Percentiles rank a stretch among this genome's conserved stretches.
Conservation (phyloP, 2,888 invertebrate genomes). For the Helicoverpa assulta region DNA sequence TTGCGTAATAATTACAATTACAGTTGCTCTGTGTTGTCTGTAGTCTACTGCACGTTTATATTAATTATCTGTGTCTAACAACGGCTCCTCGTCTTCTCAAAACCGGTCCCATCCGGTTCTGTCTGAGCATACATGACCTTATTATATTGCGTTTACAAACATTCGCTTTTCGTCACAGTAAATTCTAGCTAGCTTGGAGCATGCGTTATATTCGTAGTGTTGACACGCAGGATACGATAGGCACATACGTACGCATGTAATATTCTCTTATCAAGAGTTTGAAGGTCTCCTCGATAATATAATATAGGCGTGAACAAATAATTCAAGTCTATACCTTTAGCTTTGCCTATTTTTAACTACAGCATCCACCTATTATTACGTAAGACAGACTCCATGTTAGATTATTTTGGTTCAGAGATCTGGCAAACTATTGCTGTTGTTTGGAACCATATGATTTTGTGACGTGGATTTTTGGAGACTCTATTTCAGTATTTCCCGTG, state of each 20-base stretch:
- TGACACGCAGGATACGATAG: constrained; percentile 52
- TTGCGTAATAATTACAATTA: constrained; percentile 53
- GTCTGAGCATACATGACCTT: constrained; percentile 73
- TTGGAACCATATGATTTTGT: constrained; percentile 56
- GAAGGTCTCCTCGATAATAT: constrained; percentile 67
- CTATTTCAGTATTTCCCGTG: constrained; percentile 73
- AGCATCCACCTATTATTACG: constrained; percentile 38
- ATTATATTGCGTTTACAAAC: constrained; percentile 73
- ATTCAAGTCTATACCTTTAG: constrained; percentile 22
- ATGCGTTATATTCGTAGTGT: constrained; percentile 44
- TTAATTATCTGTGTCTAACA: constrained; percentile 65
- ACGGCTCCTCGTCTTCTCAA: constrained; percentile 62
- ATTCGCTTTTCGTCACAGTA: constrained; percentile 61
- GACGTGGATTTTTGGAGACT: constrained; percentile 59
- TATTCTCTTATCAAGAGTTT: constrained; percentile 69
- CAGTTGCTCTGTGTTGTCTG: constrained; percentile 51
- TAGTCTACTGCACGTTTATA: constrained; percentile 44
- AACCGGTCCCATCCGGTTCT: constrained; percentile 74
- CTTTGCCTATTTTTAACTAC: constrained; percentile 39
- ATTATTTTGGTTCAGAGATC: constrained; percentile 58
- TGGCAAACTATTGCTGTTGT: constrained; percentile 65
- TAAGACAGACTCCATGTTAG: constrained; percentile 43
- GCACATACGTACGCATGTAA: constrained; percentile 38
- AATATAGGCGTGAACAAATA: constrained; percentile 40
- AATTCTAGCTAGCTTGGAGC: constrained; percentile 46